Conservation (phyloP, 2,113 vertebrate genomes). For the Pangasianodon gigas region DNA sequence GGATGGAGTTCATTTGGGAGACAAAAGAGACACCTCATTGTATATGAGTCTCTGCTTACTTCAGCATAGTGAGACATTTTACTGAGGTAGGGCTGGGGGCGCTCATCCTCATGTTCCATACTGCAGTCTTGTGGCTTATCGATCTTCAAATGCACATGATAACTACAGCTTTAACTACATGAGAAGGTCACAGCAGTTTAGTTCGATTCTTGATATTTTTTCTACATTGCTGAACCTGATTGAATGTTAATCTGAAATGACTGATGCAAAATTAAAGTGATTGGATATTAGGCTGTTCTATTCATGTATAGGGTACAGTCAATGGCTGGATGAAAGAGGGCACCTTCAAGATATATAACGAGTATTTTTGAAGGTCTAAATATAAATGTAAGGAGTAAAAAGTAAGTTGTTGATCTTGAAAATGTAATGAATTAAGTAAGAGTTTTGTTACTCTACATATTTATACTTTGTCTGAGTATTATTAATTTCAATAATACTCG, state of each 20-base stretch:
- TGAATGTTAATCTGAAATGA: not conserved
- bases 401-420: too few species aligned
- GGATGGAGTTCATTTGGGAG: not conserved
- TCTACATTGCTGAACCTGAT: not conserved
- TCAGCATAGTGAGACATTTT: not conserved
- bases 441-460: too few species aligned
- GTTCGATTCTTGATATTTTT: not conserved
- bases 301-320: not conserved
- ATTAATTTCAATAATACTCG: not conserved
- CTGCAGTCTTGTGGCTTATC: not conserved
- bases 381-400: not conserved
- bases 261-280: not conserved
- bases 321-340: not conserved
- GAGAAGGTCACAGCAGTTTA: not conserved
- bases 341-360: not conserved
- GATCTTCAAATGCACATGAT: not conserved
- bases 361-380: not conserved
- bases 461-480: too few species aligned
- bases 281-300: not conserved
- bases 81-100: not conserved
- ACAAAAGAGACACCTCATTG: not conserved
- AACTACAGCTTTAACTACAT: not conserved
- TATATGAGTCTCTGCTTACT: not conserved
- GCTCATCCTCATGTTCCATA: not conserved
- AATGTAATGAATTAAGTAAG: too few species aligned